phyloP scores from a whole-genome alignment of 2,888 invertebrate species.

The Siphlonurus alternatus region DNA sequence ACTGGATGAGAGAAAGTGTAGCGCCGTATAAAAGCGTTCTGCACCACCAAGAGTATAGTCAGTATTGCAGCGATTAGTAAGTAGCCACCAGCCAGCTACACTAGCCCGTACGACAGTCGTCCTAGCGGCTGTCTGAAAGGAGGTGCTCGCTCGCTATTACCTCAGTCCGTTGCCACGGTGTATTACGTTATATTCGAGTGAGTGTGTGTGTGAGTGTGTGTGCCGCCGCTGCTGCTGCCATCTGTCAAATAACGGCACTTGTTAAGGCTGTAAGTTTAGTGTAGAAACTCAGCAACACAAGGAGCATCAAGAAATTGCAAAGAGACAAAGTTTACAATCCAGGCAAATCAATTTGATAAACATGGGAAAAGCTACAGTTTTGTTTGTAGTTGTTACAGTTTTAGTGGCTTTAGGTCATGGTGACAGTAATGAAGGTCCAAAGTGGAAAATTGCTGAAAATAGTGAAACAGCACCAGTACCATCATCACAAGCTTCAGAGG shows the following conservation, averaged over 20 bases:
- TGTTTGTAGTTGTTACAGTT: background rate
- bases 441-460: background rate
- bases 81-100: background rate
- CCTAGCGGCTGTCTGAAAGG: no score
- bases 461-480: background rate
- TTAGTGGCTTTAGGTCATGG: background rate
- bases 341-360: no score
- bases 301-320: background rate
- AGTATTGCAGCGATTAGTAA: background rate
- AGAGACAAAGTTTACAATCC: no score
- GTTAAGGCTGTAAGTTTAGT: background rate
- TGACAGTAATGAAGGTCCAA: background rate
- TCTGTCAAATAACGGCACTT: background rate
- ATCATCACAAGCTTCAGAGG: background rate
- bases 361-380: background rate
- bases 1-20: background rate
- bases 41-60: background rate
- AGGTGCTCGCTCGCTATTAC: background rate
- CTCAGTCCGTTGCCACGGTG: no score
- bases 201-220: background rate
- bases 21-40: background rate
- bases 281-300: background rate
- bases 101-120: background rate
- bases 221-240: background rate
- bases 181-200: no score